Base-by-base conservation (phyloP, 2,888 invertebrate species). In the Lepeophtheirus nordmannii region DNA sequence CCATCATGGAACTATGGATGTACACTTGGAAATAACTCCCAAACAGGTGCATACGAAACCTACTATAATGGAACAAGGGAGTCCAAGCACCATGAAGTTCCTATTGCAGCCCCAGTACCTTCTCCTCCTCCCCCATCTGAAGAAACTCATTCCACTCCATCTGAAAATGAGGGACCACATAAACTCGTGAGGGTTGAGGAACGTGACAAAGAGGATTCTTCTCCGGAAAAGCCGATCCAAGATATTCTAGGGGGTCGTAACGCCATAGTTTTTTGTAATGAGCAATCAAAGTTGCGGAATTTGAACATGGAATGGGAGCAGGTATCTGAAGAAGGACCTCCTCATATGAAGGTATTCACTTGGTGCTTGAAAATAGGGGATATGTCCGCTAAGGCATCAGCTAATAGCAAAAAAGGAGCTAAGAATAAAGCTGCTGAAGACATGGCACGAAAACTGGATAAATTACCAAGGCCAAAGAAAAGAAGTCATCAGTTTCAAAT, bases 381-480 rank as follows among this genome's bases (percentile, higher is more conserved):
- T 30, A 63, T 56, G 23, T 22, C 20, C 1, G 53, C 20, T 1
- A 10, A 10, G 1, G 20, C 63, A 11, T n/a, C 53, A 5, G 53
- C 53, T n/a, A 63, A 63, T 22, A 63, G 63, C 56, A 46, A 56
- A 12, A 62, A 62, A 39, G 17, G n/a, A 39, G 62, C 62, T 46
- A 46, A 63, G 23, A 63, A 63, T 53, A 63, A 53, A 63, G 63
- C 63, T 12, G 63, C 63, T 9, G 63, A 63, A 30, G 63, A 63
- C 22, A 63, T 63, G 63, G 63, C 56, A 20, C 41, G 53, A 23
- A 63, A 63, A 23, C 20, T 63, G 23, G 63, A 63, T 8, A n/a
- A 20, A 17, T 53, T 63, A 56, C 63, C 63, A 1, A 46, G 17
- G 10, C 9, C 56, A 23, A 63, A 46, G 30, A 63, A 63, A 63